Evolutionary conservation across 2,888 invertebrate species (phyloP), one percentile per base, ranked within the genome.

Genomic region (Macrosiphum euphorbiae): DNA sequence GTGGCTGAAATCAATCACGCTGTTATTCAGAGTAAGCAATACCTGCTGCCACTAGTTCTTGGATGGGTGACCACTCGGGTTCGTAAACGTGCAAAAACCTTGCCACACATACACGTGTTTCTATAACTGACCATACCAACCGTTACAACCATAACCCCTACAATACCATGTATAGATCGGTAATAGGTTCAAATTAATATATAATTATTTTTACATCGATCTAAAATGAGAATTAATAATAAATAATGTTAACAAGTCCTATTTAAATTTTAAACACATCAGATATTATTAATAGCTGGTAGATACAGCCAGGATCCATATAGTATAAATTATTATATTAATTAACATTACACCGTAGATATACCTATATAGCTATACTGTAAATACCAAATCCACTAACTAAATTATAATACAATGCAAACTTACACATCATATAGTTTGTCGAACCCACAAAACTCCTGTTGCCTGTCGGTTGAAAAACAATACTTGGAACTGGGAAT

Each of bases 381-480:
- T 35, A 67, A 78, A 78, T 35, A 35, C 20, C 35, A 78, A 78
- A 78, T 78, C 8, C 78, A 78, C 78, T 20, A 78, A 78, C 78
- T 35, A 35, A 35, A 78, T 78, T 35, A 78, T 78, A 35, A 78
- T 78, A 78, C 35, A 78, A 35, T 35, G 20, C 1, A 47, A 86
- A 44, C 47, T 16, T 13, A 52, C 87, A 3, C 5, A 26, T 55
- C 26, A 67, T 78, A 78, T 78, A 78, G 35, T 52, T 52, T 28
- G 13, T 78, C 35, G 13, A 90, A 86, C 85, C 44, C 35, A 26
- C 47, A 58, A 91, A 7, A 86, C 58, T 47, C 20, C 26, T 41
- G 35, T 28, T 35, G 88, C 44, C 26, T n/a, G 78, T 26, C 78
- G 90, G 47, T 28, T 24, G 58, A 87, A 67, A 87, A 88, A 92